phyloP scores from a whole-genome alignment of 2,113 vertebrate species.

The Thamnaconus septentrionalis region DNA sequence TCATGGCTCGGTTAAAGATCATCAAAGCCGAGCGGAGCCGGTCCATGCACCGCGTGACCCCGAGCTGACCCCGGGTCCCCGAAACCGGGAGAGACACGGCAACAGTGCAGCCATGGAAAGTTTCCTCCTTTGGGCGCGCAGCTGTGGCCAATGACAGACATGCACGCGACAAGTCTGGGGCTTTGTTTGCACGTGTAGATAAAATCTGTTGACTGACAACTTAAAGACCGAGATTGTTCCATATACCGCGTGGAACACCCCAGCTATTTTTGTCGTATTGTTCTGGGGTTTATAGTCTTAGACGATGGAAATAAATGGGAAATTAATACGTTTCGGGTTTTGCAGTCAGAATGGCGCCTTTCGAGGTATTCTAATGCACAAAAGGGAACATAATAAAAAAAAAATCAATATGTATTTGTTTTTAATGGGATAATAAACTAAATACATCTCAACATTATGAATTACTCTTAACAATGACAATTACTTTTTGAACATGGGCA shows the following conservation, averaged over 20 bases:
- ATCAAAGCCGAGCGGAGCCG: background rate
- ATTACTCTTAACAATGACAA: no score
- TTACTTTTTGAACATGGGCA: no score
- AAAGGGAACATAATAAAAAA: no score
- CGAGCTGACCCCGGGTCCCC: no score
- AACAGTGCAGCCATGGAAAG: constrained; percentile 29
- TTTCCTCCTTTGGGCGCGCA: constrained; percentile 23
- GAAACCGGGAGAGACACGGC: no score
- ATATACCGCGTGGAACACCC: constrained; percentile 7
- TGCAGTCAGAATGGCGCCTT: no score
- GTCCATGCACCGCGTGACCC: background rate
- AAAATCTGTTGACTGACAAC: constrained; percentile 28
- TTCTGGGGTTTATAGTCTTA: constrained; percentile 12
- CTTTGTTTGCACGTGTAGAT: constrained; percentile 18
- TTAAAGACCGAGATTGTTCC: constrained; percentile 11
- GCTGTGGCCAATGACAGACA: constrained; percentile 11
- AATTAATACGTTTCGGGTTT: no score
- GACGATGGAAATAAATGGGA: background rate
- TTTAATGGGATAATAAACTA: no score
- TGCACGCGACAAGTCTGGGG: constrained; percentile 11
- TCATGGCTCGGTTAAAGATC: background rate
- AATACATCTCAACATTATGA: no score
- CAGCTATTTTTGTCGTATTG: constrained; percentile 25
- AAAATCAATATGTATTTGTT: no score
- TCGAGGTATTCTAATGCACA: no score